Percentiles rank a stretch among this genome's conserved stretches.
phyloP scores from a whole-genome alignment of 2,888 invertebrate species.

The Thysanoteuthis rhombus region DNA sequence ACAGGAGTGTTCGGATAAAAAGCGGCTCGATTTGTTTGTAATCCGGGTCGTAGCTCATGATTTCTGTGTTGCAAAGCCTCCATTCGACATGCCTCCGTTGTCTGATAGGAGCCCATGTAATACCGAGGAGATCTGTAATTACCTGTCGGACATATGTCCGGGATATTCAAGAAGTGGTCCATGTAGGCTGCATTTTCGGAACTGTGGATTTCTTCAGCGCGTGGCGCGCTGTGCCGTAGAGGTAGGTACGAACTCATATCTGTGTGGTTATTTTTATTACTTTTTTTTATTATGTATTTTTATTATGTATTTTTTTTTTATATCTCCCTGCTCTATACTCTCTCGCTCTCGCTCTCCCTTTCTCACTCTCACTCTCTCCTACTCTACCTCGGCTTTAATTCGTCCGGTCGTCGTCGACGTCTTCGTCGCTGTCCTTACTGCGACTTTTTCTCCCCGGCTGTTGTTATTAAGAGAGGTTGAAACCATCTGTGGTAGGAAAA shows the following conservation, averaged over 20 bases:
- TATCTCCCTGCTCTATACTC: background rate
- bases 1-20: constrained; percentile 62
- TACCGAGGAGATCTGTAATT: constrained; percentile 57
- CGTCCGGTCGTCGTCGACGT: constrained; percentile 35
- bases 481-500: constrained; percentile 55
- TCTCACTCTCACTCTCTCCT: background rate
- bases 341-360: background rate
- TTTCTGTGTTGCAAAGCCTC: constrained; percentile 58
- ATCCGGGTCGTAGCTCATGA: constrained; percentile 59
- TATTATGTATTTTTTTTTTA: background rate
- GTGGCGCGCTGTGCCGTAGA: constrained; percentile 52
- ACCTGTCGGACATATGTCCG: constrained; percentile 59
- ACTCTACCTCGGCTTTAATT: constrained; percentile 16
- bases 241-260: constrained; percentile 63
- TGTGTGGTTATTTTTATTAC: background rate
- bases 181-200: constrained; percentile 56
- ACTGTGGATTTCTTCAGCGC: constrained; percentile 50
- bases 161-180: constrained; percentile 64
- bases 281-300: background rate
- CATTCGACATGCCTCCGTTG: constrained; percentile 61
- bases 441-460: background rate
- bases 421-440: background rate
- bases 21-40: constrained; percentile 52
- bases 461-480: constrained; percentile 49
- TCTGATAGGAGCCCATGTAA: constrained; percentile 56